Evolutionary conservation across 2,113 vertebrate species (phyloP).

Genomic region (Equus quagga): DNA sequence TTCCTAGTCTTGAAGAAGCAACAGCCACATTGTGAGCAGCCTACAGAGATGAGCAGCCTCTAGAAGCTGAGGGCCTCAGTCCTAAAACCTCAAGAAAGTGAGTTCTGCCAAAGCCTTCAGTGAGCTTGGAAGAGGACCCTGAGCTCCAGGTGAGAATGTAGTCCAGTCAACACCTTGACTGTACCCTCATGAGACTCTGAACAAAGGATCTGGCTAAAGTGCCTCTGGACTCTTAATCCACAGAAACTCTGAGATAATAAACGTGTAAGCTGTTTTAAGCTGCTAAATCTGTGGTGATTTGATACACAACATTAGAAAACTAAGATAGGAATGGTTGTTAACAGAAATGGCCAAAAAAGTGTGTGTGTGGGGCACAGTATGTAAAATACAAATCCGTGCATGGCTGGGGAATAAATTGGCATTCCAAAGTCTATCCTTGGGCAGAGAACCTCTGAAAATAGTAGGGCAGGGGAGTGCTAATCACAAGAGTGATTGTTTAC

Average conservation of each 20-base stretch:
- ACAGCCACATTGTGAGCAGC: too few relatives aligned
- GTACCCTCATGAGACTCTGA: background rate
- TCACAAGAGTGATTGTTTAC: background rate
- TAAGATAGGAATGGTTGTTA: background rate
- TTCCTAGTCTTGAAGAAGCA: background rate
- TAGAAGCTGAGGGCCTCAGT: background rate
- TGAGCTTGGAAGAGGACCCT: background rate
- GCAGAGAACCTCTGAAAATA: slow-evolving; percentile 28
- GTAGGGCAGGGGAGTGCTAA: background rate
- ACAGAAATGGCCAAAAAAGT: background rate
- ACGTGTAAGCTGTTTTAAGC: background rate
- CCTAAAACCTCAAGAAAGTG: background rate
- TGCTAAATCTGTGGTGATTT: background rate
- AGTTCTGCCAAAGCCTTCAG: background rate
- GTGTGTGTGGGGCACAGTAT: background rate
- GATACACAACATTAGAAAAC: background rate
- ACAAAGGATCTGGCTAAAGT: background rate
- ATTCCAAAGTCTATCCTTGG: background rate
- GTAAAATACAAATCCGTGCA: background rate
- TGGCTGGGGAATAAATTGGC: background rate
- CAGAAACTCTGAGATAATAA: background rate
- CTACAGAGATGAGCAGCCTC: background rate
- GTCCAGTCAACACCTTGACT: background rate
- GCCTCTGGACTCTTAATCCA: background rate
- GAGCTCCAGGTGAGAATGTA: background rate